Evolutionary conservation across 1,140 invertebrate species (phyloP).

Genomic region (Drosophila melanogaster): DNA sequence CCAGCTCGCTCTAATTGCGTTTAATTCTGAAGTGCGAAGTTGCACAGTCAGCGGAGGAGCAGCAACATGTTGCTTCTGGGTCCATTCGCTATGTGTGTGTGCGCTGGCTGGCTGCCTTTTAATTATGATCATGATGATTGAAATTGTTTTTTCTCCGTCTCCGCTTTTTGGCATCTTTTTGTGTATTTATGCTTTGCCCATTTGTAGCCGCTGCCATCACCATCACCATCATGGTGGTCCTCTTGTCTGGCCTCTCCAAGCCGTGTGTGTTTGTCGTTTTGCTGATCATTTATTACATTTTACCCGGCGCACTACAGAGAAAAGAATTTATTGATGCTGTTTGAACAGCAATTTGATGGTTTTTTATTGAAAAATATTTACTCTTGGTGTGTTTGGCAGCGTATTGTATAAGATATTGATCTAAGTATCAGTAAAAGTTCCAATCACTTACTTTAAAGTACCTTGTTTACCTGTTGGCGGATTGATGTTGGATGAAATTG

Average conservation of each 20-base stretch:
- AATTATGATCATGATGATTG: conserved; percentile 81
- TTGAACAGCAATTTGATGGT: conserved; percentile 5
- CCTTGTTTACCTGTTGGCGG: background rate
- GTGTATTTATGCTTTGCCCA: conserved; percentile 76
- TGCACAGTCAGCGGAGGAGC: conserved; percentile 69
- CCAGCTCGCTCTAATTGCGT: conserved; percentile 65
- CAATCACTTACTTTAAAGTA: background rate
- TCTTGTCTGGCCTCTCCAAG: conserved; percentile 65
- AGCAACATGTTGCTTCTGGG: conserved; percentile 42
- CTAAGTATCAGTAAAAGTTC: background rate
- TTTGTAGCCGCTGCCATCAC: conserved; percentile 59
- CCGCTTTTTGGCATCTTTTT: conserved; percentile 73
- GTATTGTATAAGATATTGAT: background rate
- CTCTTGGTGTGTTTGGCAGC: background rate
- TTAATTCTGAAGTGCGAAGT: conserved; percentile 83
- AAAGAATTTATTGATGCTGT: conserved; percentile 17
- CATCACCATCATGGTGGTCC: conserved; percentile 71
- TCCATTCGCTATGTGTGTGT: conserved; percentile 31
- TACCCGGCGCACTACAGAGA: conserved; percentile 18
- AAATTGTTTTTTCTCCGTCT: conserved; percentile 72
- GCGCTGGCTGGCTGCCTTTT: conserved; percentile 57
- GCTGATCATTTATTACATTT: conserved; percentile 72
- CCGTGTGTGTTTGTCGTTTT: conserved; percentile 67
- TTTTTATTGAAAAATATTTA: conserved; percentile 14
- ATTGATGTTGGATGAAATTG: background rate